These are phyloP conservation scores for Nettapus auritus DNA, from an alignment of 2,113 vertebrate genomes.

Conservation along the genomic window DNA sequence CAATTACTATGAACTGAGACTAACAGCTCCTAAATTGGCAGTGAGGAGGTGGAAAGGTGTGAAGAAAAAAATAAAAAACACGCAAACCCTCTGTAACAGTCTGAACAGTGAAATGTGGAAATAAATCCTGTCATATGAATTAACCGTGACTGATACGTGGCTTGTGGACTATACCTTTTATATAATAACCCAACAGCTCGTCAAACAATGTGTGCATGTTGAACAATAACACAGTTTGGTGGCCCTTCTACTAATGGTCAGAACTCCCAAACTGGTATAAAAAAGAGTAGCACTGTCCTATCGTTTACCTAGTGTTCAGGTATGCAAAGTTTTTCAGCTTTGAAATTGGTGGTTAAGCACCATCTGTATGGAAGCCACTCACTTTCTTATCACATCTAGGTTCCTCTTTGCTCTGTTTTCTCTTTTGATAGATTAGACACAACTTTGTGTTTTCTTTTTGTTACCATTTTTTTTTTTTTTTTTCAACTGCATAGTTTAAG, in stretches of 20 bases:
- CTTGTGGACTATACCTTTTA: not conserved
- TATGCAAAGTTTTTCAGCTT: not conserved
- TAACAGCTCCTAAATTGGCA: conserved; percentile 65
- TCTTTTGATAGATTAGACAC: not conserved
- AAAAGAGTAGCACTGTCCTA: not conserved
- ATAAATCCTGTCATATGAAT: conserved; percentile 14
- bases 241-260: not conserved
- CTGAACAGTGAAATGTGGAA: conserved; percentile 35
- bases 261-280: not conserved
- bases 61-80: conserved; percentile 33
- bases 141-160: not conserved
- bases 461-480: not conserved
- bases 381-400: not conserved
- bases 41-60: conserved; percentile 60
- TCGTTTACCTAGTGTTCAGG: not conserved
- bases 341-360: not conserved
- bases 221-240: not conserved
- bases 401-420: not conserved
- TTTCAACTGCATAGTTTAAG: not conserved
- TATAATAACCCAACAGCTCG: not conserved
- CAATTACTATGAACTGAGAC: conserved; percentile 55
- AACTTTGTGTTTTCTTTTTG: not conserved
- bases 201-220: not conserved
- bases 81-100: not conserved
- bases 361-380: not conserved